These are phyloP conservation scores for Parazoanthus swiftii DNA, from an alignment of 92 coral and sea anemone genomes.

Conservation along the genomic window DNA sequence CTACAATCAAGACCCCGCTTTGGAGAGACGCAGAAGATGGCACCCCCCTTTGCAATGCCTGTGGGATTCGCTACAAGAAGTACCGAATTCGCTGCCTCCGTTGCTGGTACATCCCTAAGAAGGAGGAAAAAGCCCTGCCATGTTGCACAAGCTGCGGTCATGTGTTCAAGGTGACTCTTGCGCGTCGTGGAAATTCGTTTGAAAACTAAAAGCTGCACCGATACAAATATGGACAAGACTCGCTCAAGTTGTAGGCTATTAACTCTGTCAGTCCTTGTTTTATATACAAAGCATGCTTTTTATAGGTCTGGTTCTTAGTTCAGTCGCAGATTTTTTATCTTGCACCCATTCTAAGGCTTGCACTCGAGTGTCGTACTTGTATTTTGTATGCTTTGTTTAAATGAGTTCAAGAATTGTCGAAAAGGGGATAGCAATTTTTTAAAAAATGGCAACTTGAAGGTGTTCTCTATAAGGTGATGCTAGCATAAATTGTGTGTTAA, in stretches of 20 bases:
- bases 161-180: constrained; percentile 74
- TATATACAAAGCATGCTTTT: constrained; percentile 13
- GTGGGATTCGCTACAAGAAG: constrained; percentile 98
- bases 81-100: constrained; percentile 92
- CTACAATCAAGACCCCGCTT: constrained; percentile 89
- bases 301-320: constrained; percentile 34
- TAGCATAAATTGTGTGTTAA: no score
- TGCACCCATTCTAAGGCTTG: not conserved
- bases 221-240: not conserved
- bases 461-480: no score
- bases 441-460: not conserved
- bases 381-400: not conserved
- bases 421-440: not conserved
- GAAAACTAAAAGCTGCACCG: constrained; percentile 7
- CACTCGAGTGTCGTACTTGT: not conserved
- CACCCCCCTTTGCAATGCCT: constrained; percentile 98
- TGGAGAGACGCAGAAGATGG: constrained; percentile 99
- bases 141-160: constrained; percentile 92
- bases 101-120: constrained; percentile 98
- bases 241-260: not conserved
- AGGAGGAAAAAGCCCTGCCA: constrained; percentile 89
- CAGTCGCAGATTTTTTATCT: constrained; percentile 32
- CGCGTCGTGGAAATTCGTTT: constrained; percentile 71
- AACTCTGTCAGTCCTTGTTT: constrained; percentile 1
- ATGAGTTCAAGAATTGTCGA: not conserved